These are phyloP conservation scores for Dreissena rostriformis DNA, from an alignment of 1,140 invertebrate species.

Conservation along the genomic window DNA sequence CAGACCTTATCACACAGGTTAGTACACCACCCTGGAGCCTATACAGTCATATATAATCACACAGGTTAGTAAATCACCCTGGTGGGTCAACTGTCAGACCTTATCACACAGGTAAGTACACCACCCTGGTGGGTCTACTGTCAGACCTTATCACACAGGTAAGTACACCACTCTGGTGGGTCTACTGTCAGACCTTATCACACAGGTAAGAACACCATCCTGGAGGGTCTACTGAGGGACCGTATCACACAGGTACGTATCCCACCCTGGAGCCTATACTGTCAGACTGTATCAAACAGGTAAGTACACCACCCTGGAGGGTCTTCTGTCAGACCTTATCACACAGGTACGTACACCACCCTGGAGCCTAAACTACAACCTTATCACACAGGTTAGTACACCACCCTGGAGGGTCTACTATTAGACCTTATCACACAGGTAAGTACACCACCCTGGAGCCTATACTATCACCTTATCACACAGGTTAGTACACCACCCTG, in stretches of 20 bases:
- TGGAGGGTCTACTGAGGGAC: slow-evolving; percentile 83
- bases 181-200: background rate
- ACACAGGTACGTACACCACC: too few relatives aligned
- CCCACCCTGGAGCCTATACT: slow-evolving; percentile 89
- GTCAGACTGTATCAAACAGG: slow-evolving; percentile 81
- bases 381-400: too few relatives aligned
- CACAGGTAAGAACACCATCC: background rate
- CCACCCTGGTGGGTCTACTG: background rate
- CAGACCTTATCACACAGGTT: background rate
- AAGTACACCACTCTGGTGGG: background rate
- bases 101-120: slow-evolving; percentile 79
- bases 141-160: background rate
- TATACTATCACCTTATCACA: too few relatives aligned
- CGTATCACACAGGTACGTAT: slow-evolving; percentile 85
- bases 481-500: too few relatives aligned
- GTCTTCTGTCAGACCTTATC: too few relatives aligned
- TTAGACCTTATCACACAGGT: too few relatives aligned
- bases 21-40: slow-evolving; percentile 86
- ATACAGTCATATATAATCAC: slow-evolving; percentile 91
- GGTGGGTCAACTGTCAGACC: slow-evolving; percentile 88
- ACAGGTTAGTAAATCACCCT: slow-evolving; percentile 97
- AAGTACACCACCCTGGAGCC: too few relatives aligned
- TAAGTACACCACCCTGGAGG: slow-evolving; percentile 45
- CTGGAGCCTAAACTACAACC: too few relatives aligned
- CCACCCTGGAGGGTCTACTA: too few relatives aligned